Evolutionary conservation across 2,797 vertebrate species (phyloP).

Genomic region (Syngnathus rostellatus): DNA sequence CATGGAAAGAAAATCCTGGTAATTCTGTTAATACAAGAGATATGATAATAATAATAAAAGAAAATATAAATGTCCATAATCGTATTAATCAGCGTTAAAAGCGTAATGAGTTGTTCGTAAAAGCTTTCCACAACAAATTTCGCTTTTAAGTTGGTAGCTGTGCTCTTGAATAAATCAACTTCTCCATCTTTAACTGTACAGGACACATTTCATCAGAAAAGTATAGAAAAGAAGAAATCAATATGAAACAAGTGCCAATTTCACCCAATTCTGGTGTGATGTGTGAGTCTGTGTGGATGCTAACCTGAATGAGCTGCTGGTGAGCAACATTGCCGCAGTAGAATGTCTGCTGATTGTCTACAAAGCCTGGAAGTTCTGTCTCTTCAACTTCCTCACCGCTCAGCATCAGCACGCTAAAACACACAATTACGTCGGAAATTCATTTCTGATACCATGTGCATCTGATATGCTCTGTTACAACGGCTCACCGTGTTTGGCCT

Average conservation of each 20-base stretch:
- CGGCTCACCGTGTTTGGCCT: conserved; percentile 87
- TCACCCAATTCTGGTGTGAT: not conserved
- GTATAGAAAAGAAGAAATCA: not conserved
- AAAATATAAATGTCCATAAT: too few species aligned
- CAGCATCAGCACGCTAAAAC: conserved; percentile 86
- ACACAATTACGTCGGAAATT: conserved; percentile 13
- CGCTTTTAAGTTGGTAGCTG: too few species aligned
- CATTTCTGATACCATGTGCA: conserved; percentile 12
- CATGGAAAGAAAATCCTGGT: too few species aligned
- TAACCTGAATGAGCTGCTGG: conserved; percentile 92
- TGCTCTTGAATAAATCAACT: not conserved
- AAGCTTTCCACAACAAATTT: too few species aligned
- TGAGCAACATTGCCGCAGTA: conserved; percentile 96
- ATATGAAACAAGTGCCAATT: not conserved
- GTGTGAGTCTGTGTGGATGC: conserved; percentile 10
- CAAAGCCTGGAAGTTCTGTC: conserved; percentile 91
- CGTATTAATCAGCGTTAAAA: too few species aligned
- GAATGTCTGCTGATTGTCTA: conserved; percentile 97
- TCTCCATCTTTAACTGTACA: not conserved
- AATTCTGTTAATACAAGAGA: too few species aligned
- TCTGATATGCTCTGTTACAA: conserved; percentile 9
- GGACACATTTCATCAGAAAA: not conserved
- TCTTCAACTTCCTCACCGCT: conserved; percentile 97
- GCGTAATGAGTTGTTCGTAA: too few species aligned
- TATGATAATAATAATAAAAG: too few species aligned